A percentile compares a stretch with the other conserved stretches of the same genome.
Evolutionary conservation across 1,140 invertebrate genomes (phyloP).

Genomic region (Diprion similis): DNA sequence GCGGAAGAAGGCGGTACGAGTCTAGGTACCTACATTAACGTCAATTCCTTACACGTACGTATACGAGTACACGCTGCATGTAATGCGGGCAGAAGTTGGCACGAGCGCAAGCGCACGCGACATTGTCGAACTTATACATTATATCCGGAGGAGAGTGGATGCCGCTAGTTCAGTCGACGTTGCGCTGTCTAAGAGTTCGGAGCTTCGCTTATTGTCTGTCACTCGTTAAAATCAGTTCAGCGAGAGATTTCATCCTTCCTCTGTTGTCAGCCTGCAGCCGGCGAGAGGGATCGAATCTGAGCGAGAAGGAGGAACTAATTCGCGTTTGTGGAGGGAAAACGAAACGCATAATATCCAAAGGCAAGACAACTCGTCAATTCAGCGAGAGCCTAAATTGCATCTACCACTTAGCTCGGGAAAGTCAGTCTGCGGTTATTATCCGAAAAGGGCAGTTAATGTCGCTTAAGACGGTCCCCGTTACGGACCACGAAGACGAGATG

Average conservation of each 20-base stretch:
- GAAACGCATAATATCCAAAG: too few relatives aligned
- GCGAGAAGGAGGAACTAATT: background rate
- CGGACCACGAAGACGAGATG: slow-evolving; percentile 29
- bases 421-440: background rate
- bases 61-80: too few relatives aligned
- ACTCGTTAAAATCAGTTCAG: background rate
- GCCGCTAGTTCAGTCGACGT: background rate
- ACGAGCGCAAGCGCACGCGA: background rate
- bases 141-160: background rate
- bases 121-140: slow-evolving; percentile 1
- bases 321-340: too few relatives aligned
- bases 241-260: background rate
- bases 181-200: background rate
- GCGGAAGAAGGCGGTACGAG: too few relatives aligned
- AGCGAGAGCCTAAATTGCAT: background rate
- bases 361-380: too few relatives aligned
- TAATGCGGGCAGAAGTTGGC: background rate
- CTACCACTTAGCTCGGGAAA: background rate
- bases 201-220: background rate
- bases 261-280: background rate
- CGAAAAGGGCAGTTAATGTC: background rate
- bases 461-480: background rate
- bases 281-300: background rate
- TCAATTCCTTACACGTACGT: too few relatives aligned
- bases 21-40: too few relatives aligned